These are phyloP conservation scores for Erpetoichthys calabaricus DNA, from an alignment of 2,797 vertebrate genomes.

Conservation along the genomic window DNA sequence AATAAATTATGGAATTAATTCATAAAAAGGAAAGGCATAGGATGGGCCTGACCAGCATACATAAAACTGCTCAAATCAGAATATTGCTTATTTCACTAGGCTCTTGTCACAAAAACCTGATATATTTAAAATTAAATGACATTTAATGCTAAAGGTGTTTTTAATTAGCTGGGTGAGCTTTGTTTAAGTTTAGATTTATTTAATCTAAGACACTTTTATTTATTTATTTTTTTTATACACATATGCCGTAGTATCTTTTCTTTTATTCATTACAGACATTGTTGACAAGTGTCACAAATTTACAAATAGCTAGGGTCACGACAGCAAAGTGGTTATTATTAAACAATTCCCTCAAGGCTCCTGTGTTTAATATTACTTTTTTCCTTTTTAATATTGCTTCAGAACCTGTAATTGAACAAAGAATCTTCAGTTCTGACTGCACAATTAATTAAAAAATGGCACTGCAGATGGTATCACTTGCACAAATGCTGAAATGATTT, in stretches of 20 bases:
- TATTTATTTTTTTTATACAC: constrained; percentile 7
- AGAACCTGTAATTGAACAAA: constrained; percentile 26
- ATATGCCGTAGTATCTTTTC: constrained; percentile 2
- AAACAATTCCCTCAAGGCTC: constrained; percentile 25
- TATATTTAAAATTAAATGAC: no score
- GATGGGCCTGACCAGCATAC: no score
- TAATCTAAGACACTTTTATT: no score
- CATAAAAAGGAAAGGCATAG: no score
- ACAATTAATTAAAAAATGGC: constrained; percentile 11
- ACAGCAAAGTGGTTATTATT: constrained; percentile 31
- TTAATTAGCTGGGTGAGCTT: no score
- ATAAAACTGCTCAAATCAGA: no score
- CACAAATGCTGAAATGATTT: constrained; percentile 9
- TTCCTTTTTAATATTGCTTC: constrained; percentile 32
- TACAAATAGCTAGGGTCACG: constrained; percentile 36
- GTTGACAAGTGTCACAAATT: constrained; percentile 36
- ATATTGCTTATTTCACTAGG: no score
- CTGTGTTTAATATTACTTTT: constrained; percentile 26
- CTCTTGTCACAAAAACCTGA: no score
- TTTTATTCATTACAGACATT: constrained; percentile 30
- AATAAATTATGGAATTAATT: no score
- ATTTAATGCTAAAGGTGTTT: no score
- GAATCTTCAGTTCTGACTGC: constrained; percentile 14
- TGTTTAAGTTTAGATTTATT: no score
- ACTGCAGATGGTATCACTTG: constrained; percentile 5